Percentiles rank a stretch among this genome's conserved stretches.
Evolutionary conservation across 2,113 vertebrate species (phyloP).

Genomic region (Cercocebus atys): DNA sequence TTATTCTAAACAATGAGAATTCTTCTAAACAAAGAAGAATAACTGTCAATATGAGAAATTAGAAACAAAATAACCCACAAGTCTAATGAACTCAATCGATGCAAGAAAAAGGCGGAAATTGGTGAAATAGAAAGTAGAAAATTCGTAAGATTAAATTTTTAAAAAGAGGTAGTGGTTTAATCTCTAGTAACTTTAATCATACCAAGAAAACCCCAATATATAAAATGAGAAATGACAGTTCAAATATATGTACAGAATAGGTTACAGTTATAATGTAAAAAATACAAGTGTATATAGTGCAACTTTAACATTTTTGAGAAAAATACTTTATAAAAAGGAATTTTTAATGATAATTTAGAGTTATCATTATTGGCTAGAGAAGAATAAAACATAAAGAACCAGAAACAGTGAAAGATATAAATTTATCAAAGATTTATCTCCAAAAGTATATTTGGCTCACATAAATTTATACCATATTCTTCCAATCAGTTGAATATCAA

Average conservation of each 20-base stretch:
- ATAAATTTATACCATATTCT: neutral
- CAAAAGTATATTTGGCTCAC: neutral
- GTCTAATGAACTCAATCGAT: neutral
- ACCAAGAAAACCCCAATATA: neutral
- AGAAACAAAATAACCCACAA: neutral
- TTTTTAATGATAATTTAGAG: too few species aligned
- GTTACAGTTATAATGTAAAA: neutral
- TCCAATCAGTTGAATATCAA: neutral
- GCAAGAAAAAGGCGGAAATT: neutral
- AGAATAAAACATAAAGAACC: neutral
- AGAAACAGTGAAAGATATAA: neutral
- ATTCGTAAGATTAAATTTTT: neutral
- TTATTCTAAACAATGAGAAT: too few species aligned
- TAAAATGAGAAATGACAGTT: neutral
- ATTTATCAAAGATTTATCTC: slow-evolving; percentile 10
- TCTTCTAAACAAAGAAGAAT: too few species aligned
- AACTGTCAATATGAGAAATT: neutral
- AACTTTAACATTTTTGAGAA: neutral
- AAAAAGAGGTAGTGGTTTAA: neutral
- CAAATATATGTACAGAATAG: neutral
- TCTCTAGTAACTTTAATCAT: neutral
- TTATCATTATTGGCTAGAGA: neutral
- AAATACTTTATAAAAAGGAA: neutral
- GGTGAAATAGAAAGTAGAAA: neutral
- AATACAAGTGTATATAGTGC: neutral